Conservation (phyloP, 2,797 vertebrate genomes). For the Zalophus californianus region DNA sequence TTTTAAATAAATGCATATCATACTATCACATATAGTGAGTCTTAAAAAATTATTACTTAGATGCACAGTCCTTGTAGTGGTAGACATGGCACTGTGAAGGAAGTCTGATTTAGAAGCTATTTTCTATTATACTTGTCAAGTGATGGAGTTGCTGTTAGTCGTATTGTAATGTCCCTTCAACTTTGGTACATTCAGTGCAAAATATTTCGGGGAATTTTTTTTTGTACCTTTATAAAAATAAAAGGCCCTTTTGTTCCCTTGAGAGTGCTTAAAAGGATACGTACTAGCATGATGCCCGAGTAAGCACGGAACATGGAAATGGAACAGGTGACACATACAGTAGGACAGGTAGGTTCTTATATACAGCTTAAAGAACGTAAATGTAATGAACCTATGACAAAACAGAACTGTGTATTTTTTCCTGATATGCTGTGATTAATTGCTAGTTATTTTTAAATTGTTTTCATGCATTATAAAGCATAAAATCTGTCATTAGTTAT, state of each 20-base stretch:
- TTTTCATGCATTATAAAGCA: conserved; percentile 90
- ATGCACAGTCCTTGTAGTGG: conserved; percentile 87
- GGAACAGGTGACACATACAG: conserved; percentile 78
- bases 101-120: conserved; percentile 83
- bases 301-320: conserved; percentile 84
- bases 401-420: conserved; percentile 88
- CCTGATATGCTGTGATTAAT: conserved; percentile 89
- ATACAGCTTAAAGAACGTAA: conserved; percentile 87
- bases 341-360: conserved; percentile 82
- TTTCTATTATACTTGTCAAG: conserved; percentile 83
- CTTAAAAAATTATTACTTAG: conserved; percentile 89
- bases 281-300: conserved; percentile 83
- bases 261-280: conserved; percentile 88
- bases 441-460: conserved; percentile 86
- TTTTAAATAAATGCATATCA: conserved; percentile 90
- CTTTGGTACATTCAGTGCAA: conserved; percentile 99
- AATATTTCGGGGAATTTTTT: conserved; percentile 85
- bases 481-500: conserved; percentile 86
- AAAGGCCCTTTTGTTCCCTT: conserved; percentile 87
- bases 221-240: conserved; percentile 90
- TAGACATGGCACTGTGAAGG: conserved; percentile 86
- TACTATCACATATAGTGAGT: conserved; percentile 84
- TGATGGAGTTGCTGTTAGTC: conserved; percentile 84
- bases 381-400: conserved; percentile 88
- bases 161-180: conserved; percentile 85